Conservation (phyloP, 2,888 invertebrate species). For the Idaea biselata region DNA sequence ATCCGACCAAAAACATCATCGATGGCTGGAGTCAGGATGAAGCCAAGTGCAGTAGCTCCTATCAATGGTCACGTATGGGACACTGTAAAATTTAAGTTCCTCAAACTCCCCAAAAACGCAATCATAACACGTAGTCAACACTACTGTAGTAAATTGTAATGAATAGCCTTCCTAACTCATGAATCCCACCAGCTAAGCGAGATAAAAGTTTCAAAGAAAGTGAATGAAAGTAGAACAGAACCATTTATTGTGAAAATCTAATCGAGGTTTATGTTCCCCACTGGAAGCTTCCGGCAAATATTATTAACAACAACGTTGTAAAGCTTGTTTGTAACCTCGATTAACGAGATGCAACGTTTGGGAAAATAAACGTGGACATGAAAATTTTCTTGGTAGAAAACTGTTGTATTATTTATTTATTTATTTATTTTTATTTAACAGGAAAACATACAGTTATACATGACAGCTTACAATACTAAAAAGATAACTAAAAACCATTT, state of each 20-base stretch:
- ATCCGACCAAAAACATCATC: too few relatives aligned
- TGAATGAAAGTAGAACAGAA: background rate
- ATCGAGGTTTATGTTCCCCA: constrained; percentile 1
- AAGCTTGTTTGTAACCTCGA: background rate
- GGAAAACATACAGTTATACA: too few relatives aligned
- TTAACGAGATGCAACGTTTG: background rate
- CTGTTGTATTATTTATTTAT: background rate
- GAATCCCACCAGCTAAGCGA: background rate
- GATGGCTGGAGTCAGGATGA: too few relatives aligned
- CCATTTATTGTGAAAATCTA: constrained; percentile 1
- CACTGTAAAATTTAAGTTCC: background rate
- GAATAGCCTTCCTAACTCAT: background rate
- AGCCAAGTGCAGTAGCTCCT: too few relatives aligned
- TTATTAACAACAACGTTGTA: constrained; percentile 1
- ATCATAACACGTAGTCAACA: background rate
- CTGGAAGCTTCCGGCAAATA: constrained; percentile 1
- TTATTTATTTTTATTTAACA: too few relatives aligned
- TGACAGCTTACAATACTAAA: too few relatives aligned
- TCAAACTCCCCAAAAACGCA: background rate
- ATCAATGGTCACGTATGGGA: too few relatives aligned
- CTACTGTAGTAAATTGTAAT: background rate
- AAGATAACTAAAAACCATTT: too few relatives aligned
- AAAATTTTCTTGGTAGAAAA: background rate
- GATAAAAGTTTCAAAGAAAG: background rate
- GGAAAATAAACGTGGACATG: background rate